Conservation (phyloP, 2,113 vertebrate species). For the Tetrax tetrax region DNA sequence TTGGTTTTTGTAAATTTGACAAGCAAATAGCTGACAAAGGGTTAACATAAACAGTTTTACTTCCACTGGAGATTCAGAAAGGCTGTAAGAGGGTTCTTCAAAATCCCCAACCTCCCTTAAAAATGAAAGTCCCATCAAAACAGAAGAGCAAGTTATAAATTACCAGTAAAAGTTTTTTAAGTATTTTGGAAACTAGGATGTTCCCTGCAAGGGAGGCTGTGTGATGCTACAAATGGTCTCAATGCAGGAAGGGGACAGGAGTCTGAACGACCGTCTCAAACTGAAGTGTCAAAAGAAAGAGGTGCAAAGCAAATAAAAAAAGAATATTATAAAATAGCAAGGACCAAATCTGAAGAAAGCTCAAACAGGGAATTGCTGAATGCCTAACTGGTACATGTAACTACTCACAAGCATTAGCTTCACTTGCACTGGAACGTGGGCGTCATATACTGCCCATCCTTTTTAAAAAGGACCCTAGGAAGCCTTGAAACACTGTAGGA, state of each 20-base stretch:
- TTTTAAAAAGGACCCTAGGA: not conserved
- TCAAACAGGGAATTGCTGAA: not conserved
- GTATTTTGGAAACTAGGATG: not conserved
- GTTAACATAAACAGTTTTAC: not conserved
- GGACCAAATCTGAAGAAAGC: not conserved
- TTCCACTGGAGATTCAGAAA: not conserved
- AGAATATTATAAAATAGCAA: not conserved
- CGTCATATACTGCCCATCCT: not conserved
- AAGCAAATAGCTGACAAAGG: not conserved
- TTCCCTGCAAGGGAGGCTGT: not conserved
- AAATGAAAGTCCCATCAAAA: not conserved
- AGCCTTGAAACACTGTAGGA: not conserved
- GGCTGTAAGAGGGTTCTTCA: not conserved
- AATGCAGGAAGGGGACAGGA: not conserved
- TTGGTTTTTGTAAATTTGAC: not conserved
- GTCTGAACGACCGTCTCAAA: not conserved
- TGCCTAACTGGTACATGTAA: not conserved
- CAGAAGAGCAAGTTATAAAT: not conserved
- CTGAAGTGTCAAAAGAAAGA: not conserved
- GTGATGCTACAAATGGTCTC: not conserved
- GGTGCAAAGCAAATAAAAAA: not conserved
- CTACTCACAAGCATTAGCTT: not conserved
- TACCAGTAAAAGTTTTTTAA: not conserved
- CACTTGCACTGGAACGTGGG: not conserved
- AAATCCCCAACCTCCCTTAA: not conserved